Evolutionary conservation across 2,113 vertebrate genomes (phyloP), one percentile per base, ranked within the genome.

Genomic region (Bos indicus): DNA sequence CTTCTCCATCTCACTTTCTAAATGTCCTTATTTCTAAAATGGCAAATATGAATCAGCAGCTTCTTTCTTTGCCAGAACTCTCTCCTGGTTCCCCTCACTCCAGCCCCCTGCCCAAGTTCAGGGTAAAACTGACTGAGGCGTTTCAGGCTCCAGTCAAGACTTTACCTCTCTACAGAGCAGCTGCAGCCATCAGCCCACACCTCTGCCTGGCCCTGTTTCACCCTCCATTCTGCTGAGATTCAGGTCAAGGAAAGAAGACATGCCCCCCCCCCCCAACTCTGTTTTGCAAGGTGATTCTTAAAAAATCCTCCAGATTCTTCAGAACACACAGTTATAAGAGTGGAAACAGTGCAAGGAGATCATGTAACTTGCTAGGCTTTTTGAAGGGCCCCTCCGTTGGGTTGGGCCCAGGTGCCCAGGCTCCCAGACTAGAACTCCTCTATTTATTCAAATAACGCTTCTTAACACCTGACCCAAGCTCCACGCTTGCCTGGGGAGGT

Each of bases 1-100:
- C 28, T 33, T 17, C 6, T 80, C 23, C 23, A n/a, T 64, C 83
- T 88, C 85, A 28, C 59, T 43, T 81, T 87, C 77, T 64, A 54
- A 80, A 80, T 67, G n/a, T 95, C n/a, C 91, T 95, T 26, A 21
- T 91, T 97, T 96, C 30, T 59, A 87, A 95, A 82, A 51, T 7
- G 30, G 46, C 77, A 80, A 71, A 5, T 56, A 13, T 54, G 30
- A 81, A 30, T 23, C 23, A 56, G 30, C 77, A 84, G 46, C 84
- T 84, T 88, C 21, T 84, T 46, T 52, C 40, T 2, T 96, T 92
- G 28, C 54, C 23, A 14, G 94, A 21, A 28, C 25, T 67, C 40
- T 87, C 77, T 91, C 77, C 59, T 83, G 36, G 26, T 36, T 56
- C 40, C 51, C 77, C 84, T 56, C 33, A 51, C 85, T 91, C 40